Conservation (phyloP, 2,113 vertebrate species). For the Chaetodon auriga region DNA sequence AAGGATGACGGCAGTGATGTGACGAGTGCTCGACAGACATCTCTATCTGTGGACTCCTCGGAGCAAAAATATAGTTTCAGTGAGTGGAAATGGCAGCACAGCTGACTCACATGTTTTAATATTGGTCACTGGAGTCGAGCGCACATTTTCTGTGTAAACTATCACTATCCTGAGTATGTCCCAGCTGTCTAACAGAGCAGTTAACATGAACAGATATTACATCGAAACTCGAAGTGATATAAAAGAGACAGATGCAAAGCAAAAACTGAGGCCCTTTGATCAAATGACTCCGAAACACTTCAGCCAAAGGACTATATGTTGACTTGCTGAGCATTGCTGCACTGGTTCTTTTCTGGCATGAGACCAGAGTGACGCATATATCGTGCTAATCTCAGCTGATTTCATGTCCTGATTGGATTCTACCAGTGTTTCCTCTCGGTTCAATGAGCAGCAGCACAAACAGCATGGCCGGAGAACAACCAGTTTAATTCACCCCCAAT, state of each 20-base stretch:
- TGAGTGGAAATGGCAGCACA: neutral
- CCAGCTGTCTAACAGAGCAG: neutral
- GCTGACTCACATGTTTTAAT: neutral
- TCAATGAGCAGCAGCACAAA: slow-evolving; percentile 18
- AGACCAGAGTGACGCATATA: slow-evolving; percentile 30
- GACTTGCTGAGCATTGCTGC: neutral
- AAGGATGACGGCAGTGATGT: neutral
- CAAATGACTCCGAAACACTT: neutral
- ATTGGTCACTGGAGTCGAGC: neutral
- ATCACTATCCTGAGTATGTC: neutral
- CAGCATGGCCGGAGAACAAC: neutral
- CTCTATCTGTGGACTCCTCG: neutral
- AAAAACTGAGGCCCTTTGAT: neutral
- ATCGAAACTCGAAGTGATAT: neutral
- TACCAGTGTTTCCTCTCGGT: neutral
- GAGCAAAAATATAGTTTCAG: neutral
- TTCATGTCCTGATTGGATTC: slow-evolving; percentile 43
- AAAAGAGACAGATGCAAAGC: neutral
- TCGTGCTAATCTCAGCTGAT: slow-evolving; percentile 53
- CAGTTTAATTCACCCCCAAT: neutral
- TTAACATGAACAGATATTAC: neutral
- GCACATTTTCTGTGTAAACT: neutral
- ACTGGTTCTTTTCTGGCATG: slow-evolving; percentile 37
- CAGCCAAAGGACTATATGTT: neutral
- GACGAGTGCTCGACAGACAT: neutral